Conservation (phyloP, 2,113 vertebrate species). For the Chloebia gouldiae region DNA sequence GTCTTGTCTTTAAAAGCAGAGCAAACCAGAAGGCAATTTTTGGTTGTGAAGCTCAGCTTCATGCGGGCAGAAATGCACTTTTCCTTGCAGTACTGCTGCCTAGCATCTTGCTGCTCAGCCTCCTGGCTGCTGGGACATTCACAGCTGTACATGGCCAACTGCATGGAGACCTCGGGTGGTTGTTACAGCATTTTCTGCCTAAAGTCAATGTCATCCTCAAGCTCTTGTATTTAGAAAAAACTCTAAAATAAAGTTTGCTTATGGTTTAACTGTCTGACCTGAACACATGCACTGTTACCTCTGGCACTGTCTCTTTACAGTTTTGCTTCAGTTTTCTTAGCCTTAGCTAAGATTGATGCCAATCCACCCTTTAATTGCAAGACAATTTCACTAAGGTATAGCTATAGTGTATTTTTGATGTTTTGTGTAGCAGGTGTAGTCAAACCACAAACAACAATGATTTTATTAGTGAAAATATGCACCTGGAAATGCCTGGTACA, state of each 20-base stretch:
- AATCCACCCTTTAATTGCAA: background rate
- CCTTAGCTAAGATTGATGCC: background rate
- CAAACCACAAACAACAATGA: background rate
- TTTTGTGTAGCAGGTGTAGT: background rate
- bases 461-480: background rate
- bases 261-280: background rate
- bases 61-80: background rate
- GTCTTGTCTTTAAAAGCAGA: background rate
- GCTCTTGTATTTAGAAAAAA: background rate
- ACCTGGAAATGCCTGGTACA: background rate
- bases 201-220: background rate
- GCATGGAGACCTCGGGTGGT: background rate
- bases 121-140: background rate
- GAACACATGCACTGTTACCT: background rate
- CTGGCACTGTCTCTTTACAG: background rate
- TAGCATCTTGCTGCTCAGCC: background rate
- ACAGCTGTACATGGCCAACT: rapidly evolving
- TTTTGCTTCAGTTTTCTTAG: background rate
- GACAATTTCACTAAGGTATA: background rate
- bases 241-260: background rate
- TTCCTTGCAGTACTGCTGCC: background rate
- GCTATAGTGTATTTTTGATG: background rate
- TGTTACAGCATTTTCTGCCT: background rate
- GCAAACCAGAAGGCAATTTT: background rate
- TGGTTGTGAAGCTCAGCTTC: background rate